Percentiles rank a stretch among this genome's conserved stretches.
Conservation (phyloP, 2,888 invertebrate genomes). For the Cartodere bifasciata region DNA sequence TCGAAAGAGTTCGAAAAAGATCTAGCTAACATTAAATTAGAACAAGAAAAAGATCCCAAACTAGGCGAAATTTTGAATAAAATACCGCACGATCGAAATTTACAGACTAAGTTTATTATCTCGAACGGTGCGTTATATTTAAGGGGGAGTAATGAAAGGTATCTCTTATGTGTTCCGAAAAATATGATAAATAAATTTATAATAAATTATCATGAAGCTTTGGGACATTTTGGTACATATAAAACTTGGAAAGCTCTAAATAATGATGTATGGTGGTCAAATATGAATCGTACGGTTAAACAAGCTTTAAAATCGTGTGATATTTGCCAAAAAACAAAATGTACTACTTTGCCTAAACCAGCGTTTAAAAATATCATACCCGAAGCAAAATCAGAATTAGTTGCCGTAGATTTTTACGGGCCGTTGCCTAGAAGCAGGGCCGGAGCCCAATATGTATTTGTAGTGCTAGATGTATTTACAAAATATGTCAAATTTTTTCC, state of each 20-base stretch:
- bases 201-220: conserved; percentile 9
- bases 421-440: conserved; percentile 9
- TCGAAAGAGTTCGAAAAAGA: conserved; percentile 1
- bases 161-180: conserved; percentile 10
- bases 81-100: too few relatives aligned
- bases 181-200: conserved; percentile 2
- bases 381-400: conserved; percentile 1
- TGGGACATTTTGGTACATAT: conserved; percentile 11
- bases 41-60: too few relatives aligned
- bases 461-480: conserved; percentile 12
- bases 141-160: conserved; percentile 2
- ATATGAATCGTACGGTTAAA: conserved; percentile 1
- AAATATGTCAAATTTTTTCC: conserved; percentile 14
- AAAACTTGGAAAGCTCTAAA: conserved; percentile 5
- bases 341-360: neutral
- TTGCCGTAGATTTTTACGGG: conserved; percentile 11
- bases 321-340: conserved; percentile 10
- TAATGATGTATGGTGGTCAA: conserved; percentile 3
- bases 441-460: conserved; percentile 13
- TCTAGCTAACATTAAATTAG: too few relatives aligned
- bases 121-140: conserved; percentile 3
- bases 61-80: too few relatives aligned
- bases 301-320: conserved; percentile 10
- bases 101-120: too few relatives aligned
- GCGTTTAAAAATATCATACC: conserved; percentile 3